Evolutionary conservation across 2,797 vertebrate genomes (phyloP).

Genomic region (Danio kyathit): DNA sequence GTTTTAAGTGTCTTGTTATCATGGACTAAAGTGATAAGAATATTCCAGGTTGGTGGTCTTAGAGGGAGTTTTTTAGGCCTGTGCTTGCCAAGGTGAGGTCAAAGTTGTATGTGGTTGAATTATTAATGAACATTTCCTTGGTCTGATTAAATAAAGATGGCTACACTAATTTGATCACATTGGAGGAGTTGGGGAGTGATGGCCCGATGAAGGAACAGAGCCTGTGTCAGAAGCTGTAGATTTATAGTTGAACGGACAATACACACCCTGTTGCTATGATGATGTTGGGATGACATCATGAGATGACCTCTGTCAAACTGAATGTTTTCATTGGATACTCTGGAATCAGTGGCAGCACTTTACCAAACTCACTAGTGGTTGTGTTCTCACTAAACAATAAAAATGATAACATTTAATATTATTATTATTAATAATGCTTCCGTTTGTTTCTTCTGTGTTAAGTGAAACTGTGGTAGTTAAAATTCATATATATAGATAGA

Average conservation of each 20-base stretch:
- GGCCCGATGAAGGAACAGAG: conserved; percentile 8
- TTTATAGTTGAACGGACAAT: conserved; percentile 20
- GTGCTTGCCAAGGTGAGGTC: conserved; percentile 37
- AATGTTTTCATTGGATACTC: conserved; percentile 13
- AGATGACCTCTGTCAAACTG: conserved; percentile 26
- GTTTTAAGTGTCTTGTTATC: conserved; percentile 57
- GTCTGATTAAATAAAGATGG: conserved; percentile 54
- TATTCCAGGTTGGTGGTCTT: conserved; percentile 59
- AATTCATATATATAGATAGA: too few relatives aligned
- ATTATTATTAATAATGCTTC: neutral
- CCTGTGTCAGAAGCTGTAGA: conserved; percentile 23
- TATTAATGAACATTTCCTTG: conserved; percentile 55
- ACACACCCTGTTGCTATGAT: conserved; percentile 8
- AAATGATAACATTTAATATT: neutral
- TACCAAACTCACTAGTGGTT: neutral
- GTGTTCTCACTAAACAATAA: neutral
- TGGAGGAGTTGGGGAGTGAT: conserved; percentile 23
- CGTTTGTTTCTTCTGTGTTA: neutral
- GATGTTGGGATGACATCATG: conserved; percentile 24
- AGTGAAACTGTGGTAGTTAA: neutral
- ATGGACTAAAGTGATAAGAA: conserved; percentile 58
- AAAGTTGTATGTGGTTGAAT: conserved; percentile 52
- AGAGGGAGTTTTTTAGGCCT: conserved; percentile 27
- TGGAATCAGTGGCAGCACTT: neutral
- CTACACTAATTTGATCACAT: conserved; percentile 51